Percentiles rank a stretch among this genome's conserved stretches.
Evolutionary conservation across 2,888 invertebrate genomes (phyloP).

Genomic region (Habrosyne pyritoides): DNA sequence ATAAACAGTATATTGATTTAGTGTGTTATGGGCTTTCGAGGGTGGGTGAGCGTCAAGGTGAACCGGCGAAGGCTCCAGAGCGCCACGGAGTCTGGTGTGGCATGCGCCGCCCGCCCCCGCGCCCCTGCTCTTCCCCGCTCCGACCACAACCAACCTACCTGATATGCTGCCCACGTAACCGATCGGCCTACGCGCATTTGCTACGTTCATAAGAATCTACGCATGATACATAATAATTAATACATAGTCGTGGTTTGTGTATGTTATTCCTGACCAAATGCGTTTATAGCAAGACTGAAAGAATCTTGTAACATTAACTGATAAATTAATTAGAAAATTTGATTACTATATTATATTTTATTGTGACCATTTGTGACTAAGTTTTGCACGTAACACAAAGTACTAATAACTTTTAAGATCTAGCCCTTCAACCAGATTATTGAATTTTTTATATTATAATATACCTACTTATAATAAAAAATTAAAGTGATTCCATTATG

Average conservation of each 20-base stretch:
- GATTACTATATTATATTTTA: no score
- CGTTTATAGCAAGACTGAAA: neutral
- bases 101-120: constrained; percentile 24
- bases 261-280: constrained; percentile 7
- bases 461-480: no score
- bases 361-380: no score
- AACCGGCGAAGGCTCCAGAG: constrained; percentile 56
- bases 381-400: no score
- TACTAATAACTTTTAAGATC: no score
- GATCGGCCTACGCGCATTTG: constrained; percentile 61
- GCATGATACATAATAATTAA: constrained; percentile 58
- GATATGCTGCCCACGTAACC: constrained; percentile 58
- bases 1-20: neutral
- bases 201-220: constrained; percentile 56
- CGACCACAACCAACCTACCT: constrained; percentile 33
- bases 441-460: no score
- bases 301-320: no score
- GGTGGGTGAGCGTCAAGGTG: constrained; percentile 67
- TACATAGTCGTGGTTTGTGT: constrained; percentile 34
- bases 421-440: no score
- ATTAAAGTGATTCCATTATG: no score
- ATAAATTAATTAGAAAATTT: no score
- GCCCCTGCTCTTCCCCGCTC: constrained; percentile 19
- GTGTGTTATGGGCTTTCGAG: constrained; percentile 33
- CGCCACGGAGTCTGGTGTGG: constrained; percentile 70